Base-by-base conservation (phyloP, 2,888 invertebrate genomes). In the Dryobotodes eremita region DNA sequence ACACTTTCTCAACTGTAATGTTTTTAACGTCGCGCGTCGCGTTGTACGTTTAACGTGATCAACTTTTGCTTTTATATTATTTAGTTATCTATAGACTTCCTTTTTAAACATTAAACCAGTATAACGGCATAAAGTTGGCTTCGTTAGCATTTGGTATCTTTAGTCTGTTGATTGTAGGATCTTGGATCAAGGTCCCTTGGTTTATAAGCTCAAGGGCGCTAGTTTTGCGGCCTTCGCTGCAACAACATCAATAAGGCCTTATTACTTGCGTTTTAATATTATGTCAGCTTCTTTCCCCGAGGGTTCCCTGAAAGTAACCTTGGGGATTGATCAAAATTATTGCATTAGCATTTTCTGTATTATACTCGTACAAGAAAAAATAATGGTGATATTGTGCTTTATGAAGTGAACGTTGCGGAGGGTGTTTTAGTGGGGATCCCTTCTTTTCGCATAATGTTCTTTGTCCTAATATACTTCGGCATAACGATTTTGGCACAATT, bases 241-340 rank as follows among this genome's bases (percentile, higher is more conserved):
- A 75, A 71, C 31, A 79, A 82, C 68, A 85, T 80, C 76, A 79
- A 82, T 78, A 78, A 68, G 42, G 61, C 64, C 31, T 69, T 68
- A 77, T 81, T 87, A 78, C 76, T 86, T 76, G 80, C 62, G 75
- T 80, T 88, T 86, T 83, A 74, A 61, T 79, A 31, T 76, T 65
- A 70, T 64, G 31, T 53, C 83, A 82, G 59, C 62, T 53, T 62
- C 17, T 50, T 62, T 64, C 53, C 17, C 48, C n/a, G 62, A 46
- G 26, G 36, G 13, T 20, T 59, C 42, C n/a, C 26, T 57, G 55
- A 61, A 57, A 59, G 31, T 36, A 68, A 31, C 71, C 57, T 72
- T 76, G 59, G 31, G 17, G 57, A 36, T 23, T 50, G 23, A 71
- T 62, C n/a, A 48, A 66, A 75, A 72, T 36, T 23, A 70, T 80